A percentile compares a stretch with the other conserved stretches of the same genome.
phyloP scores from a whole-genome alignment of 2,888 invertebrate genomes.

The Cephus pulcher region DNA sequence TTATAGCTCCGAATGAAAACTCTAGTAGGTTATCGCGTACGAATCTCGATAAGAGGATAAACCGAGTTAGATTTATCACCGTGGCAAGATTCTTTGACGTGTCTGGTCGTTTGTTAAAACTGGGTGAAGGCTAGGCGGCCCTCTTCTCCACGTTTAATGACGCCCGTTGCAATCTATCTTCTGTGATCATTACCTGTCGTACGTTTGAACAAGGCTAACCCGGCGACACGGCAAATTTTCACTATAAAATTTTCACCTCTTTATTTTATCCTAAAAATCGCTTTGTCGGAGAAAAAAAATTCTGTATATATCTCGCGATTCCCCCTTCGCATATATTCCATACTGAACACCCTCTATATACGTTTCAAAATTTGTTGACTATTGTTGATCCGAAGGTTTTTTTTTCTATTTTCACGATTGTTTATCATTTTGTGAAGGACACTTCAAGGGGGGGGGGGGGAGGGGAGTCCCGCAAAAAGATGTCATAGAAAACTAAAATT shows the following conservation, averaged over 20 bases:
- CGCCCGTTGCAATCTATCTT: not conserved
- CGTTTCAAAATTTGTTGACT: no score
- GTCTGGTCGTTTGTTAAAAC: not conserved
- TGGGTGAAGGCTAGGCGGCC: not conserved
- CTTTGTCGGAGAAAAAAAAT: no score
- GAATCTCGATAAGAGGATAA: not conserved
- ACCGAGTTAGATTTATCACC: not conserved
- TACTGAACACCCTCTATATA: no score
- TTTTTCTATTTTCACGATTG: not conserved
- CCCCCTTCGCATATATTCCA: not conserved
- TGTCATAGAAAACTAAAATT: not conserved
- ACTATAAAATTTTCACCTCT: not conserved
- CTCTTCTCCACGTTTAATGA: not conserved
- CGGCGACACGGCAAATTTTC: not conserved
- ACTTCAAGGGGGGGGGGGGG: rapidly evolving
- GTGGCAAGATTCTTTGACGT: not conserved
- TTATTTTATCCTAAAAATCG: not conserved
- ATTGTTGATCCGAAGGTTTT: not conserved
- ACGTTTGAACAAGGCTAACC: not conserved
- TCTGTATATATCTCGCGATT: not conserved
- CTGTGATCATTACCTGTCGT: not conserved
- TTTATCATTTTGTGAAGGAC: not conserved
- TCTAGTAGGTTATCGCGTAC: not conserved
- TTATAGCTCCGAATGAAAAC: not conserved
- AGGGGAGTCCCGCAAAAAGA: not conserved